Evolutionary conservation across 2,113 vertebrate species (phyloP).

Genomic region (Astur gentilis): DNA sequence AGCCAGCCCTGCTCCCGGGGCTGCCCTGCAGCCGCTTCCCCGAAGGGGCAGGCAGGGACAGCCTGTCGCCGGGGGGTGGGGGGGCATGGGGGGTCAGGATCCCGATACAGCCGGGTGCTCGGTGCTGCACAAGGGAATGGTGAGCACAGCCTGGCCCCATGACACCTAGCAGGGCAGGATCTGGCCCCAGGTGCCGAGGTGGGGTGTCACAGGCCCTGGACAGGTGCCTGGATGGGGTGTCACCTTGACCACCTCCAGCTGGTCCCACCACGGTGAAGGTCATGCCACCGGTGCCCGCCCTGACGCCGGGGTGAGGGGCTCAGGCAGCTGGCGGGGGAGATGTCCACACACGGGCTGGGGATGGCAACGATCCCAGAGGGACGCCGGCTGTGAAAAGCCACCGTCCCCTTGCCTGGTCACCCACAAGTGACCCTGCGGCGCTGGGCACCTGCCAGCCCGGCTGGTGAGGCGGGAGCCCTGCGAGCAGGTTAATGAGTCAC

Average conservation of each 20-base stretch:
- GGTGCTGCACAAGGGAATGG: rapidly evolving
- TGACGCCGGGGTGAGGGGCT: rapidly evolving
- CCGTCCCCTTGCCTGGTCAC: not conserved
- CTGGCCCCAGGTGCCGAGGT: not conserved
- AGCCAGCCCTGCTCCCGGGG: not conserved
- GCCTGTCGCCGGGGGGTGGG: rapidly evolving
- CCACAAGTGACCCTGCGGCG: rapidly evolving
- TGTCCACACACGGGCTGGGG: not conserved
- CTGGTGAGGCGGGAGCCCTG: not conserved
- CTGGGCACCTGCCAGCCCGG: not conserved
- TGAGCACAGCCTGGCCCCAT: rapidly evolving
- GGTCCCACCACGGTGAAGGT: not conserved
- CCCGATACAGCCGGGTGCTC: rapidly evolving
- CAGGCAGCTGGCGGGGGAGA: rapidly evolving
- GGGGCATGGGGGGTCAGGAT: too few relatives aligned
- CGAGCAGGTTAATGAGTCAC: constrained; percentile 27
- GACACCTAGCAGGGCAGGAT: not conserved
- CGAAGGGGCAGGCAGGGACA: rapidly evolving
- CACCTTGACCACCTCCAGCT: not conserved
- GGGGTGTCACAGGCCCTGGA: rapidly evolving
- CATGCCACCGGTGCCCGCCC: rapidly evolving
- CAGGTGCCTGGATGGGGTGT: not conserved
- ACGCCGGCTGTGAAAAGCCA: not conserved
- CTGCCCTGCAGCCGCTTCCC: not conserved
- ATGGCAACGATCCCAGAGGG: not conserved